Percentiles rank a stretch among this genome's conserved stretches.
These are phyloP conservation scores for Mormyrus lacerda DNA, from an alignment of 2,113 vertebrate species.

Conservation along the genomic window DNA sequence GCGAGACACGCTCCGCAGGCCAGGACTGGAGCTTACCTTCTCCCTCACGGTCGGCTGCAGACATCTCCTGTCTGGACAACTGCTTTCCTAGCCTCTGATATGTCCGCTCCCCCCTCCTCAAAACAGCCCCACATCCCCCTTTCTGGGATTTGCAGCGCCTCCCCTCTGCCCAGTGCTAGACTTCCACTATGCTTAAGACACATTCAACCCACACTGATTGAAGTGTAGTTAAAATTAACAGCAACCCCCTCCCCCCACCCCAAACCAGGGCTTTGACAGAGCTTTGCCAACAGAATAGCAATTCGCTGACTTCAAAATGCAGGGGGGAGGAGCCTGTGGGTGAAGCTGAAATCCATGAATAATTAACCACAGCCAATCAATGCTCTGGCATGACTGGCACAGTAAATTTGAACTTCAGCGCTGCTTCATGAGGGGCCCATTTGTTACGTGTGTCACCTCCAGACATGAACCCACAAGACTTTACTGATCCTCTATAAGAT, in stretches of 20 bases:
- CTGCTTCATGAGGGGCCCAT: neutral
- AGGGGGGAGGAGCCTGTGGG: neutral
- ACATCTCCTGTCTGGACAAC: neutral
- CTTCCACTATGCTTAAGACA: constrained; percentile 13
- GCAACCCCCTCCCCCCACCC: neutral
- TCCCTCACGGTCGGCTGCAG: neutral
- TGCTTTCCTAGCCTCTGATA: neutral
- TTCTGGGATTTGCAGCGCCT: neutral
- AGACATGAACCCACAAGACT: neutral
- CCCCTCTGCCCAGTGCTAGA: neutral
- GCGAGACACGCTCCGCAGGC: neutral
- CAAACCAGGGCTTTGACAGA: neutral
- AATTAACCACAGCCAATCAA: neutral
- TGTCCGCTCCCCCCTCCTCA: neutral
- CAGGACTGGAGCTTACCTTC: neutral
- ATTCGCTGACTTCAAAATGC: constrained; percentile 24
- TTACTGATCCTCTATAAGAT: neutral
- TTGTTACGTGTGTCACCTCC: neutral
- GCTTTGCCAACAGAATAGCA: constrained; percentile 21
- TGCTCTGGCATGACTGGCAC: neutral
- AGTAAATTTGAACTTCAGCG: neutral
- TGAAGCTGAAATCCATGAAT: neutral
- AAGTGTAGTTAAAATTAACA: constrained; percentile 31
- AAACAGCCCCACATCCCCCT: neutral
- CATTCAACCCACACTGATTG: constrained; percentile 26